Percentiles rank a stretch among this genome's conserved stretches.
Conservation (phyloP, 1,140 invertebrate species). For the Drosophila pseudoobscura region DNA sequence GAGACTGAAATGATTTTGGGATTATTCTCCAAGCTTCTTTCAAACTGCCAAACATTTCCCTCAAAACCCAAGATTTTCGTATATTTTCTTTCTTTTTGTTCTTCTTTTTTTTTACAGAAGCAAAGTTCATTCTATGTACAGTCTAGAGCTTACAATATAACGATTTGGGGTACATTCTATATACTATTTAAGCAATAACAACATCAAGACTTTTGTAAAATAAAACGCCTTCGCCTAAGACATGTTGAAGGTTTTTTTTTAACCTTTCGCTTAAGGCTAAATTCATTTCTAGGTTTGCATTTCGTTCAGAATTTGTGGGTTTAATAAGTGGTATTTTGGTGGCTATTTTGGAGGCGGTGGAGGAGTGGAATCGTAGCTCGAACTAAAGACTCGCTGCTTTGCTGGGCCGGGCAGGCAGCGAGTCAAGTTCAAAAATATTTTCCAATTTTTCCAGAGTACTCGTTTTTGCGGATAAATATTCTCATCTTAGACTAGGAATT, state of each 20-base stretch:
- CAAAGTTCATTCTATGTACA: slow-evolving; percentile 42
- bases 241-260: slow-evolving; percentile 11
- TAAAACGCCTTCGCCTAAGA: slow-evolving; percentile 18
- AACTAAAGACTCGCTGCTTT: slow-evolving; percentile 63
- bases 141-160: slow-evolving; percentile 40
- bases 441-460: slow-evolving; percentile 11
- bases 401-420: slow-evolving; percentile 75
- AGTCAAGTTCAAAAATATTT: slow-evolving; percentile 67
- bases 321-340: background rate
- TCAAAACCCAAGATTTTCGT: background rate
- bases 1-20: slow-evolving; percentile 1
- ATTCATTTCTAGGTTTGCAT: too few species aligned
- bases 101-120: background rate
- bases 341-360: background rate
- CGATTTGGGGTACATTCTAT: slow-evolving; percentile 5
- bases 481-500: slow-evolving; percentile 28
- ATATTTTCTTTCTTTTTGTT: slow-evolving; percentile 1
- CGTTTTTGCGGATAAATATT: slow-evolving; percentile 11
- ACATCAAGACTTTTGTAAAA: slow-evolving; percentile 46
- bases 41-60: background rate
- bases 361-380: slow-evolving; percentile 19
- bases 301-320: too few species aligned
- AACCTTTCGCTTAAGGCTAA: slow-evolving; percentile 1
- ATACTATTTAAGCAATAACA: slow-evolving; percentile 42
- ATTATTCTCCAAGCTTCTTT: too few species aligned